These are phyloP conservation scores for Nomada ferruginata DNA, from an alignment of 2,888 invertebrate species.

Conservation along the genomic window DNA sequence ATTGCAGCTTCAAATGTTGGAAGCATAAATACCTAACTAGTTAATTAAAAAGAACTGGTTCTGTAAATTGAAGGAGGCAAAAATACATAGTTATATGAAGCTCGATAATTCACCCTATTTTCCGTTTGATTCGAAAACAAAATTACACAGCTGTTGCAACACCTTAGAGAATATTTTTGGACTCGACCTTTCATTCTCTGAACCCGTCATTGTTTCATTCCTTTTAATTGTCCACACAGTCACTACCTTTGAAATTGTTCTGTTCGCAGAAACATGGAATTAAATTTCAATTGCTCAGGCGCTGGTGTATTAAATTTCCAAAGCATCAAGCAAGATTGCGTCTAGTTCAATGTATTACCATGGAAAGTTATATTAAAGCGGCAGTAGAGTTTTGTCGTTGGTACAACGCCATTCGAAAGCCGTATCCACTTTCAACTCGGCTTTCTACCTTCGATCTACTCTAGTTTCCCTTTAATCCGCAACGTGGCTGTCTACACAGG, in stretches of 20 bases:
- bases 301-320: not conserved
- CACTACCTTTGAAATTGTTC: not conserved
- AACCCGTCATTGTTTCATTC: too few species aligned
- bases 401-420: conserved; percentile 16
- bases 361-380: conserved; percentile 47
- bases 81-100: too few species aligned
- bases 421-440: conserved; percentile 31
- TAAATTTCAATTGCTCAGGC: not conserved
- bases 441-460: conserved; percentile 28
- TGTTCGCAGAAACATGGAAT: not conserved
- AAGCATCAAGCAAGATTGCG: conserved; percentile 34
- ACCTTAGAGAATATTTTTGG: too few species aligned
- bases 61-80: too few species aligned
- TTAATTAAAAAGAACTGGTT: too few species aligned
- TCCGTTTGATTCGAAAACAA: too few species aligned
- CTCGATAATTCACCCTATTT: too few species aligned
- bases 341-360: conserved; percentile 31
- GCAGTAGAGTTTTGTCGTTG: conserved; percentile 34
- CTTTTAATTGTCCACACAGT: not conserved
- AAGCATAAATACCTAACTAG: too few species aligned
- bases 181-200: too few species aligned
- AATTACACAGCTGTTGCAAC: too few species aligned
- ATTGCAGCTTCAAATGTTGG: too few species aligned
- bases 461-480: conserved; percentile 34
- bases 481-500: not conserved